Evolutionary conservation across 2,888 invertebrate genomes (phyloP).

Genomic region (Thymelicus sylvestris): DNA sequence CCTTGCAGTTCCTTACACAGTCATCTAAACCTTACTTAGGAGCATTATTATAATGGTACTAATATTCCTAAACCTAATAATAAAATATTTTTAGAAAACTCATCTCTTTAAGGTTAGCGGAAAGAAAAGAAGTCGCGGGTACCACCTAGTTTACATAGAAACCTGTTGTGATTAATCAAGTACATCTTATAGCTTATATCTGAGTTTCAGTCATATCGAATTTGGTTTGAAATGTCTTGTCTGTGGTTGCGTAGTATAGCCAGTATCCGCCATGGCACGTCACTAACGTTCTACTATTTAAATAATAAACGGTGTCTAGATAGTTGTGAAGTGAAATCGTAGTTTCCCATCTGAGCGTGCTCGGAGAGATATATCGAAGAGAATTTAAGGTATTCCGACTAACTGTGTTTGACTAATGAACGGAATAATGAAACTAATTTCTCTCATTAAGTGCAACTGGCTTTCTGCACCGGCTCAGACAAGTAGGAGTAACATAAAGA

Average conservation of each 20-base stretch:
- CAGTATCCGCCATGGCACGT: neutral
- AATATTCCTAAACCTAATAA: no score
- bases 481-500: neutral
- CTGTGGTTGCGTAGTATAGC: no score
- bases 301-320: slow-evolving; percentile 28
- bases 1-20: no score
- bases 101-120: no score
- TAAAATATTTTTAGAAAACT: no score
- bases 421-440: slow-evolving; percentile 44
- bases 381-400: slow-evolving; percentile 39
- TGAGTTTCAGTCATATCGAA: no score
- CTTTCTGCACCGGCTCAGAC: slow-evolving; percentile 29
- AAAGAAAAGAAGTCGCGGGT: no score
- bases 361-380: slow-evolving; percentile 38
- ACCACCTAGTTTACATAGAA: no score
- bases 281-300: slow-evolving; percentile 15
- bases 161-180: no score
- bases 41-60: no score
- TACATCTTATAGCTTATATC: no score
- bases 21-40: no score
- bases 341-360: slow-evolving; percentile 6
- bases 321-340: slow-evolving; percentile 14
- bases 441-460: slow-evolving; percentile 40
- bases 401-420: slow-evolving; percentile 44
- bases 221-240: neutral